phyloP scores from a whole-genome alignment of 2,113 vertebrate genomes.

The Strix aluco region DNA sequence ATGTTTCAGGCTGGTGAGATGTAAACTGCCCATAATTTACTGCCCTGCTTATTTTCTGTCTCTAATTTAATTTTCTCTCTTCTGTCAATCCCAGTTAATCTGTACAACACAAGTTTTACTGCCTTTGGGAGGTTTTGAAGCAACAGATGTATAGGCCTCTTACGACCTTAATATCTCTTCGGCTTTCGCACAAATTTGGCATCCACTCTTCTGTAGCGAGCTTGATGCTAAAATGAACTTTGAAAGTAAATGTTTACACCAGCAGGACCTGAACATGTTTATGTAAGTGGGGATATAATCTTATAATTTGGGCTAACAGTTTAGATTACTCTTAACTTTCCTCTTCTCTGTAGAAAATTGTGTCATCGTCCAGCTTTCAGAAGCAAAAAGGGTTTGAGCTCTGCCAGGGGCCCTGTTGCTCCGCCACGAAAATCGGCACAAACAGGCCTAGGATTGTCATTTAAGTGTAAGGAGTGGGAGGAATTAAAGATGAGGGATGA shows the following conservation, averaged over 20 bases:
- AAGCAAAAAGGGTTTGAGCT: conserved; percentile 63
- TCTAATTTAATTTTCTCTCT: conserved; percentile 36
- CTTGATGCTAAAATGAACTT: conserved; percentile 51
- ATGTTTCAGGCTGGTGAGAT: neutral
- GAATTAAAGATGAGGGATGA: conserved; percentile 54
- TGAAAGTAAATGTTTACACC: conserved; percentile 33
- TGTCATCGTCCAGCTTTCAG: conserved; percentile 72
- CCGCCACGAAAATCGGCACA: neutral
- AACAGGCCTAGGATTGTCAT: conserved; percentile 32
- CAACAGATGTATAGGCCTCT: neutral
- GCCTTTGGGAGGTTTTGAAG: neutral
- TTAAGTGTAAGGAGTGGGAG: conserved; percentile 42
- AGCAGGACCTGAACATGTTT: conserved; percentile 48
- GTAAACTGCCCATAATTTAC: neutral
- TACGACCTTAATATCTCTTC: neutral
- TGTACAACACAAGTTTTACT: neutral
- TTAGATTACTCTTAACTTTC: conserved; percentile 55
- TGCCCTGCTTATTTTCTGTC: neutral
- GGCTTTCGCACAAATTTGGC: conserved; percentile 1
- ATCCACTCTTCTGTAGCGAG: neutral
- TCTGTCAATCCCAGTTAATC: conserved; percentile 8
- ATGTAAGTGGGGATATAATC: conserved; percentile 38
- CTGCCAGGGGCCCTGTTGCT: conserved; percentile 58
- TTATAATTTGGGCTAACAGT: conserved; percentile 58
- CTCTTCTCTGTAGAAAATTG: conserved; percentile 77